Base-by-base conservation (phyloP, 2,113 vertebrate genomes). In the Engraulis encrasicolus region DNA sequence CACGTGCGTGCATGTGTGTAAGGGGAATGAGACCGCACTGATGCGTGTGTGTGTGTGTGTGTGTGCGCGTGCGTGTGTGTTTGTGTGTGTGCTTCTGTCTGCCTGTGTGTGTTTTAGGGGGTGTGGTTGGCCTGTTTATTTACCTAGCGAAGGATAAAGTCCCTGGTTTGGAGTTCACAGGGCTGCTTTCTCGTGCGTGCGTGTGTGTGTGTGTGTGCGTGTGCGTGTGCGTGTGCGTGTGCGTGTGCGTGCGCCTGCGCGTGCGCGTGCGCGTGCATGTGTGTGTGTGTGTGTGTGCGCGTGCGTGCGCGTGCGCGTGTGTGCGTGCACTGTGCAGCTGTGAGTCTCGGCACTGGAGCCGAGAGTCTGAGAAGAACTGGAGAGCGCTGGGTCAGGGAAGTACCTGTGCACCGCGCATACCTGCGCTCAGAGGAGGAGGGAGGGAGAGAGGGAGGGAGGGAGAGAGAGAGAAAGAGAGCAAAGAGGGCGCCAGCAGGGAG, bases 1-100 rank as follows among this genome's bases (percentile, higher is more conserved):
- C 50, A 81, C n/a, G n/a, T n/a, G n/a, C 81, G 86, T 50, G 49
- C 66, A 79, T 88, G 86, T 88, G 74, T 81, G 82, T 79, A n/a
- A 52, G n/a, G 37, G 58, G 40, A 52, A 45, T 6, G 61, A 17
- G 3, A 82, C 81, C 87, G 82, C 84, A 84, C 77, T 58, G 45
- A 79, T 83, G 81, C 81, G 80, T 81, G 34, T 84, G 88, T 71
- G 82, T 80, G 85, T 49, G 34, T 37, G 12, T 23, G 79, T 78
- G 23, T 38, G 38, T 84, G 27, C 83, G 7, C 71, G 52, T 38
- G 52, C 61, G 85, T 37, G 36, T 81, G 23, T 52, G 79, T n/a
- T n/a, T n/a, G n/a, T n/a, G n/a, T n/a, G n/a, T n/a, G n/a, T n/a
- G n/a, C n/a, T n/a, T n/a, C n/a, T n/a, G 14, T 54, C 17, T 54